Base-by-base conservation (phyloP, 1,140 invertebrate genomes). In the Drosophila subobscura region DNA sequence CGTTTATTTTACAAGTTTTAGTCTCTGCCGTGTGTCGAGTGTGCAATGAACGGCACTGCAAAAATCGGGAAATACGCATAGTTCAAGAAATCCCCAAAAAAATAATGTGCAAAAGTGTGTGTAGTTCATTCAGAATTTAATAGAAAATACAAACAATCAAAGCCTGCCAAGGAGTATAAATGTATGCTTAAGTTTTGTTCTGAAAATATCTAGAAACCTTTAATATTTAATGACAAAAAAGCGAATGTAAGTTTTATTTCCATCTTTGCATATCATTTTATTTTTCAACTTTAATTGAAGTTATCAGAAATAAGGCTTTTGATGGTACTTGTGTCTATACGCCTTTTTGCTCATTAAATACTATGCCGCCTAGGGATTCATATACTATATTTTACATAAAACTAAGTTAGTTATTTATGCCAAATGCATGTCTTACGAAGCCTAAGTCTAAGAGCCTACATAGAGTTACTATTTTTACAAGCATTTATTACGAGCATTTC, bases 251-350 rank as follows among this genome's bases (percentile, higher is more conserved):
- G 66, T 70, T 67, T 47, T n/a, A 41, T 58, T 22, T 8, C 7
- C 16, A 41, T 16, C 16, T n/a, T 25, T 49, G 41, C 49, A 45
- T 65, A 46, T 29, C 60, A 29, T 46, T 50, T n/a, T 27, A 8
- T 23, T 25, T 51, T 59, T 4, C 55, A 60, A 59, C 50, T 23
- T n/a, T 41, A 29, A 5, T 42, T 22, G 16, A 47, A 41, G 37
- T 22, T 33, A 23, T 60, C n/a, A 37, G 33, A 33, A 65, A n/a
- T 42, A 47, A 56, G 41, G 54, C 46, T 58, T 44, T 20, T 60
- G 65, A 64, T 78, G 76, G 76, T 79, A 83, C 76, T 86, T 74
- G 60, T 88, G 72, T 85, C 80, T 84, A 76, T 84, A 37, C 46
- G 57, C 76, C 71, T 42, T 52, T 63, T 49, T 47, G 73, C 46